Evolutionary conservation across 1,140 invertebrate genomes (phyloP).

Genomic region (Megathymus violae): DNA sequence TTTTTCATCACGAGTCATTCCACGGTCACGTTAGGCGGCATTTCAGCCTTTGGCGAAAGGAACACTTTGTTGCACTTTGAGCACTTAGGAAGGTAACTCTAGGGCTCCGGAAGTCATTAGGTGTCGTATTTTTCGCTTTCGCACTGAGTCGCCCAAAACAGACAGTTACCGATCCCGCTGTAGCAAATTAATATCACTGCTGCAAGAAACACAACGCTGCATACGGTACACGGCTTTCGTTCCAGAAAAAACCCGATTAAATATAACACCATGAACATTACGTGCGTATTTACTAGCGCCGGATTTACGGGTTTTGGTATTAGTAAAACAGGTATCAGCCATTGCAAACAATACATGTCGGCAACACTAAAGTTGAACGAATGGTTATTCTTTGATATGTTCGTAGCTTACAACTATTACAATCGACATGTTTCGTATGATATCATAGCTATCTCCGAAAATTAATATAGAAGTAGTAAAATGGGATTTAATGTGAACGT

Average conservation of each 20-base stretch:
- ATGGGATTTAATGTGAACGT: conserved; percentile 41
- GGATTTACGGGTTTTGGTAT: conserved; percentile 98
- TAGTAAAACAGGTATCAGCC: conserved; percentile 97
- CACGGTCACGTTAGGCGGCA: conserved; percentile 4
- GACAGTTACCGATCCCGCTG: conserved; percentile 96
- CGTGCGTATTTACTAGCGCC: conserved; percentile 96
- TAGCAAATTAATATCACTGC: conserved; percentile 97
- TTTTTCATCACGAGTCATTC: conserved; percentile 12
- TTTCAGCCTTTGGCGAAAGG: conserved; percentile 41
- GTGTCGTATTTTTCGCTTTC: conserved; percentile 89
- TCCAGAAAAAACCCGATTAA: conserved; percentile 97
- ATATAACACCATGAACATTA: conserved; percentile 98
- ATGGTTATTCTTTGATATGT: too few species aligned
- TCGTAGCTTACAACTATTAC: conserved; percentile 48
- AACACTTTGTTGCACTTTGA: conserved; percentile 64
- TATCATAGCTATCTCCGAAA: conserved; percentile 54
- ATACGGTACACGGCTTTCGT: conserved; percentile 98
- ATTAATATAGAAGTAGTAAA: conserved; percentile 51
- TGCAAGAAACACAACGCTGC: conserved; percentile 95
- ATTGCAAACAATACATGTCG: conserved; percentile 98
- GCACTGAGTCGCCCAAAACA: conserved; percentile 94
- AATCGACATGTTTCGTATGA: conserved; percentile 66
- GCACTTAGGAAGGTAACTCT: conserved; percentile 56
- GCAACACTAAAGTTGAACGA: too few species aligned
- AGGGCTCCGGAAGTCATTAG: conserved; percentile 62